These are phyloP conservation scores for Sapajus apella DNA, from an alignment of 2,113 vertebrate species.

Conservation along the genomic window DNA sequence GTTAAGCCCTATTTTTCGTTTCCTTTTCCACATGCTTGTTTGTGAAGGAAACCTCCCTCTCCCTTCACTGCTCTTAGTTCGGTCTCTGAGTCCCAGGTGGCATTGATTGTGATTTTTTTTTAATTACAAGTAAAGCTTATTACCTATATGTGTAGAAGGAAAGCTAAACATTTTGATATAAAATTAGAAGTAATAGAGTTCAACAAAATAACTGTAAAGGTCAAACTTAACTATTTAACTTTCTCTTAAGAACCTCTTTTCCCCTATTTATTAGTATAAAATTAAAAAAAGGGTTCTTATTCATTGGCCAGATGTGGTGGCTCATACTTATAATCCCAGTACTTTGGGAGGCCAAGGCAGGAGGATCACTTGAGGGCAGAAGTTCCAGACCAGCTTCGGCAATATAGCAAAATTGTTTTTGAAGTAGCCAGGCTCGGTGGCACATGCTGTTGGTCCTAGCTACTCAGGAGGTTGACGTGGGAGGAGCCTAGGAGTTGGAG, in stretches of 20 bases:
- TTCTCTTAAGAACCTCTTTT: conserved; percentile 20
- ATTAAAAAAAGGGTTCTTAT: neutral
- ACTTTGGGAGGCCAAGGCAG: too few species aligned
- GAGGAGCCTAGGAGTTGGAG: too few species aligned
- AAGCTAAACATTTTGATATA: conserved; percentile 45
- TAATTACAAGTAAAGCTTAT: neutral
- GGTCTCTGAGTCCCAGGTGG: neutral
- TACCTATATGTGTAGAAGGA: conserved; percentile 3
- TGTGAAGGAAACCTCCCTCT: neutral
- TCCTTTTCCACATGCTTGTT: neutral
- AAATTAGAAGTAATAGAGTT: conserved; percentile 14
- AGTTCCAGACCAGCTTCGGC: too few species aligned
- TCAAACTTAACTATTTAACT: neutral
- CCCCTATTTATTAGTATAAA: neutral
- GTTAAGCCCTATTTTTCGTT: neutral
- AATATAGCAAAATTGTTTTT: too few species aligned
- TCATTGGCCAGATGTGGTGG: too few species aligned
- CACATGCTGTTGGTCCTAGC: too few species aligned
- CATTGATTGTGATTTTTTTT: neutral
- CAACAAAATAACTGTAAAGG: neutral
- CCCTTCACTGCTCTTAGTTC: neutral
- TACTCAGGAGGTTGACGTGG: too few species aligned
- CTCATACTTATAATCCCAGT: too few species aligned
- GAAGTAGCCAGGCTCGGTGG: too few species aligned
- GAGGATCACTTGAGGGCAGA: too few species aligned